A percentile compares a stretch with the other conserved stretches of the same genome.
Conservation (phyloP, 2,113 vertebrate genomes). For the Gavia stellata region DNA sequence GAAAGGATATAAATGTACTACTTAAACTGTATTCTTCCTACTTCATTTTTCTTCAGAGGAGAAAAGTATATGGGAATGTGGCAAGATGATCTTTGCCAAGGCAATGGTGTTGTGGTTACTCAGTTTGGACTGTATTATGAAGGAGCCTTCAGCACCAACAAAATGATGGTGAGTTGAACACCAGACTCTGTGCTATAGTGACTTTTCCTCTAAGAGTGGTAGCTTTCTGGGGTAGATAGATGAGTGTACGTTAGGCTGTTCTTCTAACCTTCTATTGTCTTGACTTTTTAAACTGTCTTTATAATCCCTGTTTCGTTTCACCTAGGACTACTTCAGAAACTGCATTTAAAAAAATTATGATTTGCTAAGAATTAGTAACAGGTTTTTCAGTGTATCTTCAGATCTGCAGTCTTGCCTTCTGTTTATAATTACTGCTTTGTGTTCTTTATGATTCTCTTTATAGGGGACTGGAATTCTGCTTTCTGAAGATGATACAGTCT, state of each 20-base stretch:
- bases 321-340: not conserved
- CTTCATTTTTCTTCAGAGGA: constrained; percentile 73
- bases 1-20: not conserved
- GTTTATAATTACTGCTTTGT: not conserved
- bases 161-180: constrained; percentile 89
- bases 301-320: not conserved
- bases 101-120: constrained; percentile 93
- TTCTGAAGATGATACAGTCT: constrained; percentile 94
- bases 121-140: constrained; percentile 98
- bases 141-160: constrained; percentile 91
- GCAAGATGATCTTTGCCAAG: constrained; percentile 91
- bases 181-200: not conserved
- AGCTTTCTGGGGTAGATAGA: not conserved
- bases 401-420: not conserved
- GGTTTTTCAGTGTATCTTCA: not conserved
- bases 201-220: not conserved
- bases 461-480: constrained; percentile 91
- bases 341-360: not conserved
- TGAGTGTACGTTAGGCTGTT: not conserved
- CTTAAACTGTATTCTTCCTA: not conserved
- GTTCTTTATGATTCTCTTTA: not conserved
- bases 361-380: not conserved
- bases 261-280: not conserved
- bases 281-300: not conserved
- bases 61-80: constrained; percentile 99